Percentiles rank a stretch among this genome's conserved stretches.
These are phyloP conservation scores for Plusia festucae DNA, from an alignment of 2,888 invertebrate species.

Conservation along the genomic window DNA sequence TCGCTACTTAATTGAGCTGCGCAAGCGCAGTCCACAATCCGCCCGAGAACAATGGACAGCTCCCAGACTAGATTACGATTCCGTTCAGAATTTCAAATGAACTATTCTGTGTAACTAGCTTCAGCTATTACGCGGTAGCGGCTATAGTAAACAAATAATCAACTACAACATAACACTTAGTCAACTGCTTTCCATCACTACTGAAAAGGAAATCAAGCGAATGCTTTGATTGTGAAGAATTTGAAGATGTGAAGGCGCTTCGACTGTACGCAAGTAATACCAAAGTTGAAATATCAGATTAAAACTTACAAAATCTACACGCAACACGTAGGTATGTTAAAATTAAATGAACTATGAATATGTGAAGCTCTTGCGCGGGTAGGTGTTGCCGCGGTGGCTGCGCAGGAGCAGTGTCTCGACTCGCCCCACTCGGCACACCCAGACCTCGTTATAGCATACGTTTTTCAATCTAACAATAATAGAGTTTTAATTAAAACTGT, in stretches of 20 bases:
- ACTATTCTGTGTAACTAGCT: constrained; percentile 42
- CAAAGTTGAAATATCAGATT: no score
- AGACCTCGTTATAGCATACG: constrained; percentile 50
- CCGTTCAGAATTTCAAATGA: constrained; percentile 27
- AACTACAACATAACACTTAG: no score
- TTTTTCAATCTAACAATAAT: constrained; percentile 57
- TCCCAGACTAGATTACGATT: constrained; percentile 40
- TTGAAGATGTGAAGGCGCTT: no score
- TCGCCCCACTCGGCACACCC: constrained; percentile 57
- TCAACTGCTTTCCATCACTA: no score
- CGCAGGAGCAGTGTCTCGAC: constrained; percentile 28
- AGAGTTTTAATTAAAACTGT: constrained; percentile 66
- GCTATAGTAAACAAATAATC: no score
- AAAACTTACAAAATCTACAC: no score
- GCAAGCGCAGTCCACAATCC: constrained; percentile 35
- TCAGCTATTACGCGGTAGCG: no score
- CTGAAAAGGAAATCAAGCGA: no score
- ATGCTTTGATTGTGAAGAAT: no score
- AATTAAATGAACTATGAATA: neutral
- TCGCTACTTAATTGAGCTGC: constrained; percentile 70
- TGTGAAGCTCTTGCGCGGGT: constrained; percentile 44
- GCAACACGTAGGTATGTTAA: neutral
- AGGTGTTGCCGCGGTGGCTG: constrained; percentile 6
- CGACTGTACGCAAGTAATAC: no score
- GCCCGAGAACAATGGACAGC: constrained; percentile 52